phyloP scores from a whole-genome alignment of 2,113 vertebrate genomes.

The Mionectes macconnelli region DNA sequence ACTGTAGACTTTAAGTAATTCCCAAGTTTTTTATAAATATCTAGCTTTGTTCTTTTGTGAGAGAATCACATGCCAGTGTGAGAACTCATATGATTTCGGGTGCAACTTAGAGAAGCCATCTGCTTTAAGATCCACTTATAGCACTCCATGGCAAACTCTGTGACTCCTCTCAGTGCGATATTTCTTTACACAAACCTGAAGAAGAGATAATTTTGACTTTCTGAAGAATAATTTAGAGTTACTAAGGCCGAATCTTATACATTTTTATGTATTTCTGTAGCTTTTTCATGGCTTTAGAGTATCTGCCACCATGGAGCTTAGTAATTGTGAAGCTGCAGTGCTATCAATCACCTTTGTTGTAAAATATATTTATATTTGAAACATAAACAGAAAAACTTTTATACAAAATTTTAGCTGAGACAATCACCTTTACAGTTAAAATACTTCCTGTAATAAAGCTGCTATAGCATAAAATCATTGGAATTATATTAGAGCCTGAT shows the following conservation, averaged over 20 bases:
- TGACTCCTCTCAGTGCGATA: not conserved
- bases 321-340: not conserved
- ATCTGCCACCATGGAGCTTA: not conserved
- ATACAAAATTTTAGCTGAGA: not conserved
- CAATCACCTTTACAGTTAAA: not conserved
- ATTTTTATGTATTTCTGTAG: not conserved
- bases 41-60: constrained; percentile 45
- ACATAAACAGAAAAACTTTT: not conserved
- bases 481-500: not conserved
- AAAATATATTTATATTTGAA: not conserved
- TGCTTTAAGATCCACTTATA: constrained; percentile 19
- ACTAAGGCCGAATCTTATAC: not conserved
- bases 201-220: constrained; percentile 19
- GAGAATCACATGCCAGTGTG: not conserved
- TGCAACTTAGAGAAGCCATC: not conserved
- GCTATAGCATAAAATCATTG: not conserved
- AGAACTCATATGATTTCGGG: constrained; percentile 34
- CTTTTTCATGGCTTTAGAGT: not conserved
- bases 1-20: constrained; percentile 9
- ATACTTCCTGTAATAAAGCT: not conserved
- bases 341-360: not conserved
- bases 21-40: constrained; percentile 7
- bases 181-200: not conserved
- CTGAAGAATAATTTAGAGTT: constrained; percentile 17
- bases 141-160: not conserved